Evolutionary conservation across 2,888 invertebrate species (phyloP).

Genomic region (Esperia sulphurella): DNA sequence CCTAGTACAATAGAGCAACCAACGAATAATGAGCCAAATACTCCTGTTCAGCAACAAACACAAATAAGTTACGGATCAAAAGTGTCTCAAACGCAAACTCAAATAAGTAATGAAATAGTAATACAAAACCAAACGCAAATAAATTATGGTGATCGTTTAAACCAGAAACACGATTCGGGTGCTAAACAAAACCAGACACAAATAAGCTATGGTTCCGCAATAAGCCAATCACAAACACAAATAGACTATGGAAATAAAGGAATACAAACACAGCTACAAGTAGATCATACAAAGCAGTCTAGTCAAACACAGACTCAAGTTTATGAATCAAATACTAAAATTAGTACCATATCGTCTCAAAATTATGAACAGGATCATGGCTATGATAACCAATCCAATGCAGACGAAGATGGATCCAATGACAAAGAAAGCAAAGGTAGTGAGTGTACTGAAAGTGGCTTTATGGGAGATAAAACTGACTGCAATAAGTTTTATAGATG

Average conservation of each 20-base stretch:
- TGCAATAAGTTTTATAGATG: slow-evolving; percentile 86
- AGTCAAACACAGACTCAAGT: slow-evolving; percentile 44
- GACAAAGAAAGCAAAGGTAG: slow-evolving; percentile 2
- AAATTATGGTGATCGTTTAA: slow-evolving; percentile 29
- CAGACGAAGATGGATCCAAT: not conserved
- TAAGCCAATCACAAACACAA: slow-evolving; percentile 47
- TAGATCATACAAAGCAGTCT: slow-evolving; percentile 41
- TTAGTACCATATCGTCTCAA: slow-evolving; percentile 14
- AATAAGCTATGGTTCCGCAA: slow-evolving; percentile 34
- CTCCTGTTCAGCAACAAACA: slow-evolving; percentile 34
- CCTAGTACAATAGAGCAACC: slow-evolving; percentile 5
- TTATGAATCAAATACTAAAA: slow-evolving; percentile 24
- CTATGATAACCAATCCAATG: not conserved
- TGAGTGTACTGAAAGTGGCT: slow-evolving; percentile 71
- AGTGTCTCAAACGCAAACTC: slow-evolving; percentile 41
- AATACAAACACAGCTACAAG: slow-evolving; percentile 47
- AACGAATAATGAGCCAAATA: slow-evolving; percentile 11
- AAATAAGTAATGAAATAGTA: slow-evolving; percentile 35
- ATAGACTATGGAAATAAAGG: slow-evolving; percentile 38
- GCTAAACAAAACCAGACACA: slow-evolving; percentile 45
- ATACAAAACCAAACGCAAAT: slow-evolving; percentile 50
- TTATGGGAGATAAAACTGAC: slow-evolving; percentile 75
- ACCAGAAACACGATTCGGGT: slow-evolving; percentile 15
- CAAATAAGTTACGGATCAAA: slow-evolving; percentile 42
- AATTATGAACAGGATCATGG: slow-evolving; percentile 1